Evolutionary conservation across 2,888 invertebrate genomes (phyloP), one percentile per base, ranked within the genome.

Genomic region (Sialis fuliginosa): DNA sequence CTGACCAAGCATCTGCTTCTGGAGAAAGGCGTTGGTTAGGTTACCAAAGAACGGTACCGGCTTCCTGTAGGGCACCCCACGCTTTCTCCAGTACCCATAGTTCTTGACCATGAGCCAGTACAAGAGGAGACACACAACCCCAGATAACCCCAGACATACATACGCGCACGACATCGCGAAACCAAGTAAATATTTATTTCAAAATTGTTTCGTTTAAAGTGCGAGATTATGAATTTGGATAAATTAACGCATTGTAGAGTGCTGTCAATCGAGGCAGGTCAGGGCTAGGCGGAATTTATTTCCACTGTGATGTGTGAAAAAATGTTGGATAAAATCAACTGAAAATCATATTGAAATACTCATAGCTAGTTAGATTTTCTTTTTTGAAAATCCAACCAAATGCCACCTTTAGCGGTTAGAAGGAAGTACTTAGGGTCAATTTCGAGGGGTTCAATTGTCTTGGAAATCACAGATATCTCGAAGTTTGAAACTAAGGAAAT

Each of bases 11-110:
- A 61, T 57, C n/a, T 55, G 54, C 45, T 57, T 60, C 49, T 58
- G 49, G 0, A 54, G 54, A 6, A 57, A 51, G 49, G 57, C 48
- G 33, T 53, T 53, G 2, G 60, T 60, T 31, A 62, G 54, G 48
- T 61, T 68, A 1, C 70, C 69, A 5, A 60, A 55, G 1, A 62
- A 48, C 0, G 58, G 39, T 5, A 44, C 48, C 0, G 69, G 67
- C 43, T 54, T 52, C 1, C 65, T 65, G 8, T 63, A 63, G 1
- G 58, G 57, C 1, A 70, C 58, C 0, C 58, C 57, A 0, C 57
- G 57, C 39, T 58, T 59, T 32, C 58, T 58, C 69, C 69, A 70
- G 50, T 61, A 63, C 31, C 55, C 51, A 42, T 58, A 64, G 34
- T 45, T 45, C 35, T 13, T 35, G 9, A 31, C 12, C 6, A 45